phyloP scores from a whole-genome alignment of 2,113 vertebrate genomes.

The Dunckerocampus dactyliophorus region DNA sequence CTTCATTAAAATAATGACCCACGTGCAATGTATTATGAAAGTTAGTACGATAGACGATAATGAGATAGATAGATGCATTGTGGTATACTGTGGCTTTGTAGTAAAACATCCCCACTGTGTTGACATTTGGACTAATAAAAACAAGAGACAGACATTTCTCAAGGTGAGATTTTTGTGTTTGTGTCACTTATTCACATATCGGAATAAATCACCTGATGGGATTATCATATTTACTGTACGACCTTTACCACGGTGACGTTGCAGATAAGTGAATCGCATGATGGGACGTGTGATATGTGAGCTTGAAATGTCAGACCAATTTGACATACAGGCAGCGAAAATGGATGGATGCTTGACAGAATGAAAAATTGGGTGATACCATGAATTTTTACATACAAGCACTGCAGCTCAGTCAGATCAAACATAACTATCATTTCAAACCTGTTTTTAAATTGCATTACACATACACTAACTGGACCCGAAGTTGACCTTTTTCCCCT shows the following conservation, averaged over 20 bases:
- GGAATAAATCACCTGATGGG: conserved; percentile 46
- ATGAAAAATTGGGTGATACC: conserved; percentile 5
- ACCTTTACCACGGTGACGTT: conserved; percentile 41
- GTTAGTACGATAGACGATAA: background rate
- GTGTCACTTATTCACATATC: conserved; percentile 32
- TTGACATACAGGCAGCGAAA: conserved; percentile 37
- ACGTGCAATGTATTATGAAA: background rate
- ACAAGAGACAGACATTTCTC: conserved; percentile 18
- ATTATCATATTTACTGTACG: conserved; percentile 57
- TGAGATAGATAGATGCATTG: conserved; percentile 1
- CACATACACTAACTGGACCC: background rate
- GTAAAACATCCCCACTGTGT: background rate
- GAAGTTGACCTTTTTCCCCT: conserved; percentile 62
- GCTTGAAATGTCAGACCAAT: conserved; percentile 55
- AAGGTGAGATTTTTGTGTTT: background rate
- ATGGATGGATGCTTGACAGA: conserved; percentile 32
- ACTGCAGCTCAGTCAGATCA: too few relatives aligned
- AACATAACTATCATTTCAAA: background rate
- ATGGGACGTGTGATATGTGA: conserved; percentile 27
- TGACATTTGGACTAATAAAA: conserved; percentile 39
- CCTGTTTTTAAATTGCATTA: background rate
- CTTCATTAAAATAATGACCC: background rate
- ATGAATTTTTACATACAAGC: background rate
- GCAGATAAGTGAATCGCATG: conserved; percentile 19
- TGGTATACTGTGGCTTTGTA: too few relatives aligned